phyloP scores from a whole-genome alignment of 2,888 invertebrate species.

The Lithophane leautieri region DNA sequence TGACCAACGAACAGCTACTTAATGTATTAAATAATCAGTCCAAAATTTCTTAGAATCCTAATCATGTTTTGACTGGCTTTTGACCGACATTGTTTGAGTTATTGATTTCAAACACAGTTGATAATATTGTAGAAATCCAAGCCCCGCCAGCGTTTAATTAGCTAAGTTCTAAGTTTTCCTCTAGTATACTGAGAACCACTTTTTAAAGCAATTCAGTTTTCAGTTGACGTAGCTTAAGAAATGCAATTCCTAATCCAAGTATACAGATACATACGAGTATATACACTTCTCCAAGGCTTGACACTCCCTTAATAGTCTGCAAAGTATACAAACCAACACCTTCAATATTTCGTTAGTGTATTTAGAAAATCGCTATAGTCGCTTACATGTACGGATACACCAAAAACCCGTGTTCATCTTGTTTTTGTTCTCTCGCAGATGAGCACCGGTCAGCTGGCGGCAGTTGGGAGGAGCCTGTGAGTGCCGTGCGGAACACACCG shows the following conservation, averaged over 20 bases:
- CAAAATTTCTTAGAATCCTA: constrained; percentile 52
- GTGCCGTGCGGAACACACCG: constrained; percentile 87
- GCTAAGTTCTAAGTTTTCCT: neutral
- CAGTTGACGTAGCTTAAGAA: neutral
- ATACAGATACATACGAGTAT: too few relatives aligned
- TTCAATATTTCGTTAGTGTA: neutral
- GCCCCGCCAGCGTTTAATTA: neutral
- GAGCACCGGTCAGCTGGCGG: constrained; percentile 94
- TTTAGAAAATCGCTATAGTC: constrained; percentile 3
- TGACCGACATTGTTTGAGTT: constrained; percentile 45
- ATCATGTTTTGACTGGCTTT: constrained; percentile 51
- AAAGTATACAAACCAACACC: constrained; percentile 18
- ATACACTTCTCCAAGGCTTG: neutral
- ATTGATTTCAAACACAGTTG: constrained; percentile 42
- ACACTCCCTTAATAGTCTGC: neutral
- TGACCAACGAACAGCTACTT: constrained; percentile 52
- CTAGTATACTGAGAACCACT: neutral
- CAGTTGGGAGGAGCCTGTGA: constrained; percentile 94
- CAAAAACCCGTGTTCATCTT: constrained; percentile 21
- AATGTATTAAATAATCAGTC: constrained; percentile 41
- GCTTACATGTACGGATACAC: constrained; percentile 7
- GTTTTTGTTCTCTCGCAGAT: constrained; percentile 89
- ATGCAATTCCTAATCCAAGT: neutral
- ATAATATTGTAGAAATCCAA: constrained; percentile 11
- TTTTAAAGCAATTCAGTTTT: neutral